Evolutionary conservation across 2,888 invertebrate genomes (phyloP), one percentile per base, ranked within the genome.

Genomic region (Eupithecia vulgata): DNA sequence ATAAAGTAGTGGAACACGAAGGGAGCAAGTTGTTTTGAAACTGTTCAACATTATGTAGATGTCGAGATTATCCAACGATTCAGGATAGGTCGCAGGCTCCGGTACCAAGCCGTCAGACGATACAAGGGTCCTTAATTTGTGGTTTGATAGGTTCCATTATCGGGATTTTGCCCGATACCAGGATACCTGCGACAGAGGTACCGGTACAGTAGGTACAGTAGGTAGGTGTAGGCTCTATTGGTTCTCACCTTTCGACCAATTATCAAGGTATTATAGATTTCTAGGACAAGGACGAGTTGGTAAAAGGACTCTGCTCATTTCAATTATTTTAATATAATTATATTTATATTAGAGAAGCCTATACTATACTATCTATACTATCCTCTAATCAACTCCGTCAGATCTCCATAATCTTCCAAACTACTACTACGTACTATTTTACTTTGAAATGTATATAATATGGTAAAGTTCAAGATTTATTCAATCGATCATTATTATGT

Each of bases 101-200:
- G 64, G 8, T 10, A 17, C 40, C 21, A 13, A 65, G 5, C 65
- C 40, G 65, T 65, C n/a, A 6, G 40, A n/a, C 37, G n/a, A 21
- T 40, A 42, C 65, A 65, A 65, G 35, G 25, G 76, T 70, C 67
- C 75, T 66, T 76, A 78, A 78, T 77, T 78, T 77, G 72, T 70
- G 74, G 76, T 78, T 78, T 72, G 74, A 80, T 76, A 75, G 78
- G 71, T 65, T 74, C 76, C 70, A 67, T 76, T 76, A 70, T 76
- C 73, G 66, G 30, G 70, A 42, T 25, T n/a, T 61, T 37, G 68
- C 40, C 59, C 48, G n/a, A 4, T 61, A 7, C 17, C 42, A 17
- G 34, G 57, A 21, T 37, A 25, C 64, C 40, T 65, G 12, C 64
- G 10, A 34, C 34, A 8, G 30, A 34, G 61, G 61, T 21, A 4